Percentiles rank a stretch among this genome's conserved stretches.
phyloP scores from a whole-genome alignment of 2,797 vertebrate species.

The Pitangus sulphuratus region DNA sequence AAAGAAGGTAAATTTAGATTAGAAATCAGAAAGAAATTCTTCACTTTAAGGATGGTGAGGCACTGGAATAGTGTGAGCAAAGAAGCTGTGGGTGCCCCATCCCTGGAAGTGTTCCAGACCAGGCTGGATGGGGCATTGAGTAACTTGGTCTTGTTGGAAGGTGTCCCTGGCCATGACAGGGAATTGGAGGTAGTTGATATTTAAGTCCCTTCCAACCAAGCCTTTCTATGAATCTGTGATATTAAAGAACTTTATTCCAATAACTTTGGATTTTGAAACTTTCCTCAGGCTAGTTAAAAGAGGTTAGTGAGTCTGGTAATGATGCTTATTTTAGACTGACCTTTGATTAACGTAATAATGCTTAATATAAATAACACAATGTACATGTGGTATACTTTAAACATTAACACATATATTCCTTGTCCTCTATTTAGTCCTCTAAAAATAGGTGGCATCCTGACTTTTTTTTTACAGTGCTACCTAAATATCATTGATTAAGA shows the following conservation, averaged over 20 bases:
- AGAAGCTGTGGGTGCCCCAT: neutral
- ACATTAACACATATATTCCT: neutral
- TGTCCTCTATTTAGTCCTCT: neutral
- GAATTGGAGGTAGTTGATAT: accelerated
- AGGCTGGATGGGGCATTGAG: neutral
- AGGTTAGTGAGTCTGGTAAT: neutral
- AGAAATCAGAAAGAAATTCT: neutral
- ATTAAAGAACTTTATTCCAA: neutral
- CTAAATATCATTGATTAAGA: neutral
- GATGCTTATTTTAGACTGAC: neutral
- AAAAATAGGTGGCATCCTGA: neutral
- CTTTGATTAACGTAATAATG: neutral
- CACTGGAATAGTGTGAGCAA: neutral
- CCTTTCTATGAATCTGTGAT: neutral
- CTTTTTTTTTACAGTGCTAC: neutral
- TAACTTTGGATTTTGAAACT: neutral
- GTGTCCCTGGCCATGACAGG: neutral
- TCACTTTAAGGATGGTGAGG: neutral
- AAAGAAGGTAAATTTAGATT: neutral
- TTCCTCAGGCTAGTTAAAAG: neutral
- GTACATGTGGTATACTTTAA: neutral
- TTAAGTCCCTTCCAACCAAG: neutral
- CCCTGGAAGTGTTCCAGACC: neutral
- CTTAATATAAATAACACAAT: neutral
- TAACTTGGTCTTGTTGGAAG: neutral